Conservation (phyloP, 2,797 vertebrate genomes). For the Perodicticus potto region DNA sequence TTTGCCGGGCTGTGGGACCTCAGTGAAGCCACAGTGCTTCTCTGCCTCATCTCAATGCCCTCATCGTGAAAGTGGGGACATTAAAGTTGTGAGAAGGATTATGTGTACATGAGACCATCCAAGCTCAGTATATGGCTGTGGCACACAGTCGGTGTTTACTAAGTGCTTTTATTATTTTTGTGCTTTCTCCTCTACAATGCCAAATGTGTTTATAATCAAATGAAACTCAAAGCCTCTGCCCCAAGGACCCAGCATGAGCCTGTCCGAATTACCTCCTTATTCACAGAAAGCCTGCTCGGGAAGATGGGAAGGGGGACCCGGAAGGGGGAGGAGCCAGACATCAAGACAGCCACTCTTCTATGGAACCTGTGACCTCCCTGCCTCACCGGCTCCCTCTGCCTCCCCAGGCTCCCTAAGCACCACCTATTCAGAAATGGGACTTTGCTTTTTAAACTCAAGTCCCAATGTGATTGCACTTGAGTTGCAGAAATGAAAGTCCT, state of each 20-base stretch:
- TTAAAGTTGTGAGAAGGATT: neutral
- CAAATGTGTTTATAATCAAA: neutral
- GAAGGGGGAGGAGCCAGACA: fast-evolving
- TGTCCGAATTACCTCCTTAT: neutral
- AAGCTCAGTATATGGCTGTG: neutral
- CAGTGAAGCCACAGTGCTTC: no score
- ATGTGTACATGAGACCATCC: neutral
- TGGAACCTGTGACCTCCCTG: neutral
- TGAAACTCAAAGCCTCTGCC: neutral
- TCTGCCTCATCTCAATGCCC: no score
- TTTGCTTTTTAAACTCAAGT: neutral
- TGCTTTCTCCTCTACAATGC: neutral
- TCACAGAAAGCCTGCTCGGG: neutral
- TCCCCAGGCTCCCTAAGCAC: neutral
- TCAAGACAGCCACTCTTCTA: no score
- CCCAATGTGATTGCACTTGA: neutral
- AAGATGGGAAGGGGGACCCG: no score
- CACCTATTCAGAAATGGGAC: neutral
- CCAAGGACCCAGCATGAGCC: no score
- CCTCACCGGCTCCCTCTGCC: no score
- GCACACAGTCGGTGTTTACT: neutral
- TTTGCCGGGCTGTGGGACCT: neutral
- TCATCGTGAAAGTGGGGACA: neutral
- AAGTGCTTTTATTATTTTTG: neutral
- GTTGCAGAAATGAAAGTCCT: neutral